Evolutionary conservation across 2,888 invertebrate species (phyloP).

Genomic region (Noctua comes): DNA sequence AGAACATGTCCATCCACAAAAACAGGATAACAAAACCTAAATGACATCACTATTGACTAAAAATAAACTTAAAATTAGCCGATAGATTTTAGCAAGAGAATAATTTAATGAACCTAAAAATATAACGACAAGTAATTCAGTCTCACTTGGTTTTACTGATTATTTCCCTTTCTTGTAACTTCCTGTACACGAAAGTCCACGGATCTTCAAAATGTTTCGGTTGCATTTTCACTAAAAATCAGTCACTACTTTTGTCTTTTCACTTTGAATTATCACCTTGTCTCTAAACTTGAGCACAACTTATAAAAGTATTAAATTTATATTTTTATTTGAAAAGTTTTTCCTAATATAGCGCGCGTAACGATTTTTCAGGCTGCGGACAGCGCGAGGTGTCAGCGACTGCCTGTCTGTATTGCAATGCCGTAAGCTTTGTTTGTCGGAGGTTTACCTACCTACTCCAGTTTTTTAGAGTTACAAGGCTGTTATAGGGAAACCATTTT

Average conservation of each 20-base stretch:
- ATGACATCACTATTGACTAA: slow-evolving; percentile 18
- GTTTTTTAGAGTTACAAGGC: slow-evolving; percentile 84
- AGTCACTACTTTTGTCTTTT: slow-evolving; percentile 12
- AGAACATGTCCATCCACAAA: neutral
- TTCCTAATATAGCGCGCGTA: neutral
- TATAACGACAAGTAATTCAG: neutral
- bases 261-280: slow-evolving; percentile 8
- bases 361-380: slow-evolving; percentile 78
- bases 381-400: slow-evolving; percentile 74
- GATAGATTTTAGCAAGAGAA: neutral
- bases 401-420: slow-evolving; percentile 72
- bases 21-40: slow-evolving; percentile 30
- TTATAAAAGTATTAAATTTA: neutral
- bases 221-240: slow-evolving; percentile 73
- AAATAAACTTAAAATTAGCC: neutral
- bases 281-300: neutral
- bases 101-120: neutral
- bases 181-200: slow-evolving; percentile 84
- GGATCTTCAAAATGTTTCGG: slow-evolving; percentile 76
- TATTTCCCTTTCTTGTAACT: slow-evolving; percentile 83
- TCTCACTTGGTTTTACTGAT: slow-evolving; percentile 83
- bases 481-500: slow-evolving; percentile 75
- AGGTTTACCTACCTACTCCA: slow-evolving; percentile 82
- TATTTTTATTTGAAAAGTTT: slow-evolving; percentile 10
- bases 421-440: slow-evolving; percentile 82